Evolutionary conservation across 1,140 invertebrate genomes (phyloP), one percentile per base, ranked within the genome.

Genomic region (Drosophila orosa): DNA sequence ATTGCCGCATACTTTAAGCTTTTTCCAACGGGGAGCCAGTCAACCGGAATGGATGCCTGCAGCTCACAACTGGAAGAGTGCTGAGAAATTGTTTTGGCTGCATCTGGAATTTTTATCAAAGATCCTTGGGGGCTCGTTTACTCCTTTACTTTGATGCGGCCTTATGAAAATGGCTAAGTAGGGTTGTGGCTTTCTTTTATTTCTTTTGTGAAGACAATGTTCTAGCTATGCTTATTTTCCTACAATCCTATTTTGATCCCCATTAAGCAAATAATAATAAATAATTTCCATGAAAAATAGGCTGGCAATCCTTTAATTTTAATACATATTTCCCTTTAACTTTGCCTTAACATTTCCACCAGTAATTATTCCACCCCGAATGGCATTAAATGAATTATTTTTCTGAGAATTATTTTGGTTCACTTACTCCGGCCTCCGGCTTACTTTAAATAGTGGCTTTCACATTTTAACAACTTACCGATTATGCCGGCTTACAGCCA

Each of bases 1-100:
- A 87, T 87, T 87, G 83, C 77, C 35, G 82, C 81, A 85, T 85
- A 83, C 63, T 83, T 87, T 78, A 72, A 86, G 74, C 45, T 52
- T 52, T 50, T 52, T 52, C 29, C 59, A 66, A 45, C 33, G 50
- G 44, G 39, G 40, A 39, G 40, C 15, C 45, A 52, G 69, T 47
- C 58, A 67, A 55, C 62, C 56, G 42, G 56, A 66, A 75, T 66
- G 73, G 61, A 74, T 57, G 72, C 69, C 59, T 27, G 33, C 35
- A 66, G 65, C 65, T 68, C 65, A 24, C 65, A 68, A 65, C 65
- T 68, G 45, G 35, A 27, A 68, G 42, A 65, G 57, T 27, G 60
- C 44, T 68, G 65, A 52, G 37, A 68, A 68, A 68, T 68, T 65
- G 65, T 68, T 68, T 68, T 68, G 65, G 60, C 45, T 68, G 65